Percentiles rank a stretch among this genome's conserved stretches.
Conservation (phyloP, 2,113 vertebrate species). For the Tragelaphus scriptus region DNA sequence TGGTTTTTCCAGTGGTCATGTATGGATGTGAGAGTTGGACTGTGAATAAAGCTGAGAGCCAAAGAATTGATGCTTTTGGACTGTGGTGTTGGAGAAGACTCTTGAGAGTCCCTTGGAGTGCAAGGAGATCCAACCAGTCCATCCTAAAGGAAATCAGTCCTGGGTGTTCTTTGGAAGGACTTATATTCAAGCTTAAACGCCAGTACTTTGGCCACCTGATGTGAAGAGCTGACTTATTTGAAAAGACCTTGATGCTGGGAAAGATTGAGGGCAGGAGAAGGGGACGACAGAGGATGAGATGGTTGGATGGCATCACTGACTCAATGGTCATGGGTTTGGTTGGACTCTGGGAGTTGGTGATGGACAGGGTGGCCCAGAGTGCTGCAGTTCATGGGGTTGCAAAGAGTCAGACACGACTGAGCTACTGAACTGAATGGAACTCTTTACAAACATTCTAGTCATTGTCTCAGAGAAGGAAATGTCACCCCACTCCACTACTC, state of each 20-base stretch:
- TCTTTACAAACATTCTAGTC: background rate
- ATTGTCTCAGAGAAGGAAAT: background rate
- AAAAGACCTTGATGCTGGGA: background rate
- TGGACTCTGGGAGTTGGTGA: rapidly evolving
- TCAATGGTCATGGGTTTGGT: background rate
- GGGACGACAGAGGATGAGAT: background rate
- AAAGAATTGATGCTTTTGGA: background rate
- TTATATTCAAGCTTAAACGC: background rate
- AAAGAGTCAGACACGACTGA: rapidly evolving
- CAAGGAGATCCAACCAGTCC: background rate
- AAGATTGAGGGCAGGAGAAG: background rate
- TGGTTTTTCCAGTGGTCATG: background rate
- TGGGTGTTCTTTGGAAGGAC: background rate
- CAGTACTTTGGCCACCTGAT: background rate
- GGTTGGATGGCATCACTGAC: background rate
- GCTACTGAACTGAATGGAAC: background rate
- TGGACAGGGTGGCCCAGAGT: rapidly evolving
- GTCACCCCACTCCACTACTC: too few relatives aligned
- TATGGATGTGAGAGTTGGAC: background rate
- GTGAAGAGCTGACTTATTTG: background rate
- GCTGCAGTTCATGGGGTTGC: background rate
- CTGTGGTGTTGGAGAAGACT: background rate
- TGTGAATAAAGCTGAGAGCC: background rate
- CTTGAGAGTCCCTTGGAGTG: background rate
- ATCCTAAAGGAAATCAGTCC: background rate